phyloP scores from a whole-genome alignment of 2,797 vertebrate species.

The Hafferia zeledoni region DNA sequence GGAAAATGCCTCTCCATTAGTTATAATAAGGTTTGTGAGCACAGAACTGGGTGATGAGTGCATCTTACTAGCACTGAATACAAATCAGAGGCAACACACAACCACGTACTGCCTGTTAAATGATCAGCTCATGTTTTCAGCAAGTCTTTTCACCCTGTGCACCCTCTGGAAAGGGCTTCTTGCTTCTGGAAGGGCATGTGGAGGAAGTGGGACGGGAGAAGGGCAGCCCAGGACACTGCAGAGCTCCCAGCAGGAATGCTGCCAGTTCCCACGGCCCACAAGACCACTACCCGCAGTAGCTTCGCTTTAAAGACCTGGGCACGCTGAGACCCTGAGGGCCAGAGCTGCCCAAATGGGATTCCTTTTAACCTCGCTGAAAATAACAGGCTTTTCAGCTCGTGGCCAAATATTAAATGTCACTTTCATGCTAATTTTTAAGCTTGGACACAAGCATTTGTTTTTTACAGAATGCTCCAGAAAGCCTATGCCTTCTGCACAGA shows the following conservation, averaged over 20 bases:
- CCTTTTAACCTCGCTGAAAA: not conserved
- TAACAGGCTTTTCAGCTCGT: conserved; percentile 2
- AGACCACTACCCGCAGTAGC: not conserved
- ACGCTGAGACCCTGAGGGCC: not conserved
- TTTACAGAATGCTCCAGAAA: conserved; percentile 9
- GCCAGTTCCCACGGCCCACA: conserved; percentile 6
- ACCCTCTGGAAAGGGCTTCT: not conserved
- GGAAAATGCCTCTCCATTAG: not conserved
- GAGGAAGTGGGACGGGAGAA: not conserved
- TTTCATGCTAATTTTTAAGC: conserved; percentile 47
- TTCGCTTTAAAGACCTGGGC: not conserved
- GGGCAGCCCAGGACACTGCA: conserved; percentile 26
- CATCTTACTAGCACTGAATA: not conserved
- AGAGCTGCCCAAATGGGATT: not conserved
- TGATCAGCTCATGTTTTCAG: not conserved
- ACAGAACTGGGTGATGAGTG: not conserved
- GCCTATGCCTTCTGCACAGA: conserved; percentile 11
- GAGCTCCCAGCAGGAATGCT: not conserved
- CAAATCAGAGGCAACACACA: not conserved
- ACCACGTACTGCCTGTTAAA: not conserved
- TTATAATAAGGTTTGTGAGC: not conserved
- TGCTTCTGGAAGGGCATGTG: not conserved
- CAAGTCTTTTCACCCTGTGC: not conserved
- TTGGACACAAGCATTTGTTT: conserved; percentile 35
- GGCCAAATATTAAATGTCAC: conserved; percentile 53